Percentiles rank a stretch among this genome's conserved stretches.
These are phyloP conservation scores for Podargus strigoides DNA, from an alignment of 2,797 vertebrate species.

Conservation along the genomic window DNA sequence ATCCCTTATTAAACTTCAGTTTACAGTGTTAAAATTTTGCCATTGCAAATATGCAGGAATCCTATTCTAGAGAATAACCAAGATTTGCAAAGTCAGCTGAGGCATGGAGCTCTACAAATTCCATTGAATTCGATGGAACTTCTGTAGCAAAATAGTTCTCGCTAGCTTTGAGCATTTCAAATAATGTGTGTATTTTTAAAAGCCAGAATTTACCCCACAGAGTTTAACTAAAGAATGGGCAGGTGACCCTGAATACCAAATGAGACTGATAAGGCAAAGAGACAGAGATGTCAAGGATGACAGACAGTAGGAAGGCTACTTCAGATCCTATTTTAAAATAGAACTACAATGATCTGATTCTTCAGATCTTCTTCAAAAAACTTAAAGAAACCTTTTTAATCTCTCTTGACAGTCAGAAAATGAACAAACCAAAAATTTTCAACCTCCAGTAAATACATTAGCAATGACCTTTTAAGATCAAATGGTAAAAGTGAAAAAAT, in stretches of 20 bases:
- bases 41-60: background rate
- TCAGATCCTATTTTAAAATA: background rate
- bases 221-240: background rate
- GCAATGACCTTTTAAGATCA: background rate
- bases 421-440: background rate
- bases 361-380: background rate
- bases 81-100: background rate
- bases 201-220: background rate
- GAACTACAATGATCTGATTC: background rate
- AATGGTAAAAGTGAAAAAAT: background rate
- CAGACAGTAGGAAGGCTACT: background rate
- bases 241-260: background rate
- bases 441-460: background rate
- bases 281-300: background rate
- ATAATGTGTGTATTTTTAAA: background rate
- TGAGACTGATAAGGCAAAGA: background rate
- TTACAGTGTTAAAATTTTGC: background rate
- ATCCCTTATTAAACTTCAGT: background rate
- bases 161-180: background rate
- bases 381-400: background rate
- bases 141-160: background rate
- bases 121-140: background rate
- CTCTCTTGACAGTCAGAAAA: background rate
- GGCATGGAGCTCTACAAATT: background rate
- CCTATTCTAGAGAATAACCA: background rate